Percentiles rank a stretch among this genome's conserved stretches.
phyloP scores from a whole-genome alignment of 1,140 invertebrate species.

The Cataglyphis hispanica region DNA sequence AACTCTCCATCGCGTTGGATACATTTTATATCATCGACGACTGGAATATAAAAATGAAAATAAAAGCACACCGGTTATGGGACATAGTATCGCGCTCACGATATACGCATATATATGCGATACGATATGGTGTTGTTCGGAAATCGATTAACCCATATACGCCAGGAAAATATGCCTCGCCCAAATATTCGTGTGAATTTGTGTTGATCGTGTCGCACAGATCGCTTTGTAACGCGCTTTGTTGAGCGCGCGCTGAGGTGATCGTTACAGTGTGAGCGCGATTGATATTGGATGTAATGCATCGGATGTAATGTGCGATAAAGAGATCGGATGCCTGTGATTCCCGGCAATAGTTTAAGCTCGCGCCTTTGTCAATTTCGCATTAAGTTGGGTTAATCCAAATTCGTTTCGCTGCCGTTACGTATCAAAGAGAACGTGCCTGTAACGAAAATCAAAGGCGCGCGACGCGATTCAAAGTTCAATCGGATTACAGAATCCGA shows the following conservation, averaged over 20 bases:
- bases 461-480: conserved; percentile 18
- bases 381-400: conserved; percentile 58
- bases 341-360: conserved; percentile 49
- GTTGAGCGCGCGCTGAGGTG: neutral
- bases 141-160: conserved; percentile 58
- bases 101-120: conserved; percentile 9
- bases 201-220: conserved; percentile 32
- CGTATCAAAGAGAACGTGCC: conserved; percentile 36
- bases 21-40: conserved; percentile 39
- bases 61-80: conserved; percentile 52
- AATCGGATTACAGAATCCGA: conserved; percentile 39
- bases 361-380: conserved; percentile 58
- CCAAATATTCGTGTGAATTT: conserved; percentile 46
- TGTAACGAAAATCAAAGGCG: conserved; percentile 53
- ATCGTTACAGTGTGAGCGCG: conserved; percentile 3
- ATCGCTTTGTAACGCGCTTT: conserved; percentile 57
- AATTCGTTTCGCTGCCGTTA: conserved; percentile 45
- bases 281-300: conserved; percentile 38
- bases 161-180: conserved; percentile 49
- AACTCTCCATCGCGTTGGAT: neutral
- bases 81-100: conserved; percentile 12
- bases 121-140: conserved; percentile 42
- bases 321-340: conserved; percentile 51
- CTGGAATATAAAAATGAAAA: conserved; percentile 62
- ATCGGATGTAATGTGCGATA: conserved; percentile 49